These are phyloP conservation scores for Zootermopsis nevadensis DNA, from an alignment of 2,888 invertebrate species.

Conservation along the genomic window DNA sequence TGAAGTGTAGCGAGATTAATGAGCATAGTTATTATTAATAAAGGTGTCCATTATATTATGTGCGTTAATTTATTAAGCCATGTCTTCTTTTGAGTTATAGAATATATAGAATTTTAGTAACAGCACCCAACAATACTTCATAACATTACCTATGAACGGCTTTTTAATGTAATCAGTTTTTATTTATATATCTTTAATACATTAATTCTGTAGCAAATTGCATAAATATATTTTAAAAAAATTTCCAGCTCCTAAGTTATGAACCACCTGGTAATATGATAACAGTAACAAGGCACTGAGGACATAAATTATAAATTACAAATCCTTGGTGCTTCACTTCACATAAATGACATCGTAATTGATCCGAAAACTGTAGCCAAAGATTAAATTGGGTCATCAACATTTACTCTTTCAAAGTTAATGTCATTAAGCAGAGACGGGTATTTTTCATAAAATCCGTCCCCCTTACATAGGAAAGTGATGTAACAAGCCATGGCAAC, in stretches of 20 bases:
- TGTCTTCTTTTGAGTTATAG: too few species aligned
- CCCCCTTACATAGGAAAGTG: not conserved
- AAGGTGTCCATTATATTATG: too few species aligned
- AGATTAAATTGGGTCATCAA: not conserved
- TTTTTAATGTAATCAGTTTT: too few species aligned
- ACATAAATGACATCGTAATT: not conserved
- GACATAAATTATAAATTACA: not conserved
- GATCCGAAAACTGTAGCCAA: not conserved
- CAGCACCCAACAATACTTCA: too few species aligned
- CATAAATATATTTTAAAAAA: too few species aligned
- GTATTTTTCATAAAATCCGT: not conserved
- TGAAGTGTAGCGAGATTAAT: too few species aligned
- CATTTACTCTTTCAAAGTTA: not conserved
- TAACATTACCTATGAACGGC: too few species aligned
- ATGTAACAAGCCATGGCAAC: not conserved
- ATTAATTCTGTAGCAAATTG: too few species aligned
- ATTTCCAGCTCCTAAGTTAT: not conserved
- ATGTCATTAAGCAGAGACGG: not conserved
- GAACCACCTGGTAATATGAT: not conserved
- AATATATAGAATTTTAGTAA: too few species aligned
- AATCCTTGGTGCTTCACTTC: not conserved
- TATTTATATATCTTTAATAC: too few species aligned
- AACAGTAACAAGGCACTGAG: not conserved
- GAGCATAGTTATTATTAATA: too few species aligned
- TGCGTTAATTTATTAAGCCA: too few species aligned